Evolutionary conservation across 2,888 invertebrate species (phyloP).

Genomic region (Drosophila basisetae): DNA sequence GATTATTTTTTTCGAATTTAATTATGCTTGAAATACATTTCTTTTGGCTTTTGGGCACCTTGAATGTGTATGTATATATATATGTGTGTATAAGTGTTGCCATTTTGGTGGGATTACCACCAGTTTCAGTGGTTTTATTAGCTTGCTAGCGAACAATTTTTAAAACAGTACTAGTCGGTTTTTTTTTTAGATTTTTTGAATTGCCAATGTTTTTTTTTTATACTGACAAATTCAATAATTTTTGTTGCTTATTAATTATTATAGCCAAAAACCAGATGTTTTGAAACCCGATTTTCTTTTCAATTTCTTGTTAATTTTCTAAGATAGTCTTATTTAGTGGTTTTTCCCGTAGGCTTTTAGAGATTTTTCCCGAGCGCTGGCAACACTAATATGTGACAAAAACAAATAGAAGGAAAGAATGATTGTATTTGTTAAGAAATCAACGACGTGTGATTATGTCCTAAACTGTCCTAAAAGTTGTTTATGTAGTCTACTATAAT

Average conservation of each 20-base stretch:
- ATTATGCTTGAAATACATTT: constrained; percentile 9
- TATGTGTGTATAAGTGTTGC: constrained; percentile 7
- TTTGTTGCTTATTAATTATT: neutral
- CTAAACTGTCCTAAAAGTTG: constrained; percentile 37
- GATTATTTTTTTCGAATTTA: constrained; percentile 26
- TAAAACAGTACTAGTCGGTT: neutral
- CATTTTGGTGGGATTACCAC: constrained; percentile 6
- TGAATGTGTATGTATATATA: constrained; percentile 16
- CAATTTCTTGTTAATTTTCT: neutral
- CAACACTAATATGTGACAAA: constrained; percentile 9
- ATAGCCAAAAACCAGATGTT: neutral
- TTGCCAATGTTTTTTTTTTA: neutral
- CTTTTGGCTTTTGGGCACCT: constrained; percentile 15
- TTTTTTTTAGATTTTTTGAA: neutral
- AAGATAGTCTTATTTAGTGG: neutral
- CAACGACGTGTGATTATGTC: constrained; percentile 32
- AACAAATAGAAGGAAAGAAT: constrained; percentile 4
- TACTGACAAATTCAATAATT: neutral
- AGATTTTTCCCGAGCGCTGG: neutral
- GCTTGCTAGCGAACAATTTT: neutral
- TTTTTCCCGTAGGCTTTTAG: neutral
- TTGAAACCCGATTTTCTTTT: neutral
- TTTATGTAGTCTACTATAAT: constrained; percentile 47
- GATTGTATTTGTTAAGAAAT: constrained; percentile 7
- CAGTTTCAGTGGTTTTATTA: neutral